Percentiles rank a stretch among this genome's conserved stretches.
Evolutionary conservation across 2,113 vertebrate species (phyloP).

Genomic region (Neogale vison): DNA sequence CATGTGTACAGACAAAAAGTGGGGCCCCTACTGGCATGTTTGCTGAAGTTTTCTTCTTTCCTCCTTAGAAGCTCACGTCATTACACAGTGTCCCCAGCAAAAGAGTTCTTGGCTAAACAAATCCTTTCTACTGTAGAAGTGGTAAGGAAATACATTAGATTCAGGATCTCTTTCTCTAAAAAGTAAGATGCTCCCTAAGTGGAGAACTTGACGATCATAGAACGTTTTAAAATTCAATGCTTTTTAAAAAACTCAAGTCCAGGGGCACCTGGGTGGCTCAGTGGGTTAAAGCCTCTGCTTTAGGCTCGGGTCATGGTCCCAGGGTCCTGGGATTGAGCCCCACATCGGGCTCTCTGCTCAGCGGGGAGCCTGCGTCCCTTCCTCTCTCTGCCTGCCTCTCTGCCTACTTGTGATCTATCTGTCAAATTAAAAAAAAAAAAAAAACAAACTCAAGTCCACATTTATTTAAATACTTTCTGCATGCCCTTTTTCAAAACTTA

Average conservation of each 20-base stretch:
- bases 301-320: too few species aligned
- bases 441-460: background rate
- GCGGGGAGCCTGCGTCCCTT: too few species aligned
- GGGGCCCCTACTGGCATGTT: constrained; percentile 80
- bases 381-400: too few species aligned
- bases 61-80: background rate
- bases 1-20: constrained; percentile 88
- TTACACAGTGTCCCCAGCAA: background rate
- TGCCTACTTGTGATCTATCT: too few species aligned
- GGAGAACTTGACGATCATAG: background rate
- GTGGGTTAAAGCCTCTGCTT: too few species aligned
- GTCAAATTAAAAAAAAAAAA: too few species aligned
- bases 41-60: constrained; percentile 76
- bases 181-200: background rate
- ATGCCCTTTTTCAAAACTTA: background rate
- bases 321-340: too few species aligned
- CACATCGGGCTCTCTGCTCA: too few species aligned
- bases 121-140: background rate
- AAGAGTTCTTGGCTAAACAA: background rate
- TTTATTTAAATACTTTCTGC: background rate
- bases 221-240: background rate
- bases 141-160: background rate
- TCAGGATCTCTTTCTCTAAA: background rate
- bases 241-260: background rate
- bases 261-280: too few species aligned